phyloP scores from a whole-genome alignment of 1,140 invertebrate genomes.

The Tetranychus cinnabarinus region DNA sequence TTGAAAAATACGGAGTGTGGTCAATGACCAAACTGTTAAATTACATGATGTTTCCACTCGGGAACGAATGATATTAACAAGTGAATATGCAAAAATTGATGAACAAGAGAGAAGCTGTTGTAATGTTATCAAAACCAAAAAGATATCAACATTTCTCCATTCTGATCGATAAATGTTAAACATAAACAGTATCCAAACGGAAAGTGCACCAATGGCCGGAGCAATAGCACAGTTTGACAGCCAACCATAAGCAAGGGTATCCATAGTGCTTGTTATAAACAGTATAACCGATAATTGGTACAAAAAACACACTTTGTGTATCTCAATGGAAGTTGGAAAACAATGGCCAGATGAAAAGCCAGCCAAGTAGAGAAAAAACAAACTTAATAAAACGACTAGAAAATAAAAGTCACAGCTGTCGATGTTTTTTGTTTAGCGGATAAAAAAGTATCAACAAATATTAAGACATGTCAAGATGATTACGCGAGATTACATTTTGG shows the following conservation, averaged over 20 bases:
- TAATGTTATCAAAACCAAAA: slow-evolving; percentile 25
- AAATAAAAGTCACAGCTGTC: no score
- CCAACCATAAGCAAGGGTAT: slow-evolving; percentile 11
- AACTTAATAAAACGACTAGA: no score
- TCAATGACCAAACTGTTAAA: slow-evolving; percentile 25
- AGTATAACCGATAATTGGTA: no score
- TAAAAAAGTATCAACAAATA: no score
- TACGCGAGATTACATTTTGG: no score
- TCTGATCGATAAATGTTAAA: slow-evolving; percentile 27
- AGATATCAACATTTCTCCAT: slow-evolving; percentile 29
- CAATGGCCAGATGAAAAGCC: no score
- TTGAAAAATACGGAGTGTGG: slow-evolving; percentile 28
- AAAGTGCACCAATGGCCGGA: slow-evolving; percentile 12
- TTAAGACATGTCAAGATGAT: no score
- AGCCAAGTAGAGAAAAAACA: no score
- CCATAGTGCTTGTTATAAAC: neutral
- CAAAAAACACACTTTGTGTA: no score
- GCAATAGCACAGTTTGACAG: slow-evolving; percentile 11
- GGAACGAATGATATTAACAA: slow-evolving; percentile 25
- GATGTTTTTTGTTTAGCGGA: no score
- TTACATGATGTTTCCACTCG: slow-evolving; percentile 19
- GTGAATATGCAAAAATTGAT: slow-evolving; percentile 24
- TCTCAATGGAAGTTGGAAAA: no score
- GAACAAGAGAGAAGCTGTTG: slow-evolving; percentile 26
- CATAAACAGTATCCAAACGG: slow-evolving; percentile 17